Evolutionary conservation across 2,113 vertebrate genomes (phyloP).

Genomic region (Indicator indicator): DNA sequence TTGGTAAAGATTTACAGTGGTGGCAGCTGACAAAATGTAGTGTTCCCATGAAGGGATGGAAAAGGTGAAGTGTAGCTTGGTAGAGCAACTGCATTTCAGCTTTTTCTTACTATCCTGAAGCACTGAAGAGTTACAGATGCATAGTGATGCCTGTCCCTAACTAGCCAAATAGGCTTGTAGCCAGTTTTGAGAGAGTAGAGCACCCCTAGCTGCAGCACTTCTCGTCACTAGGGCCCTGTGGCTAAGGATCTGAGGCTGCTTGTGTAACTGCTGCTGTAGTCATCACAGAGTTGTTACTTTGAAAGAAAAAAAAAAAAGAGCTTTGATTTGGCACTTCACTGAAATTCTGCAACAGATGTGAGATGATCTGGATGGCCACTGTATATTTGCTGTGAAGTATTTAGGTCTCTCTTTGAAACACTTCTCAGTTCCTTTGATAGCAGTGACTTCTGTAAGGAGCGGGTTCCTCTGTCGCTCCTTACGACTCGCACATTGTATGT

Average conservation of each 20-base stretch:
- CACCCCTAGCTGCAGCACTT: slow-evolving; percentile 61
- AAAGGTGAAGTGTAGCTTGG: slow-evolving; percentile 76
- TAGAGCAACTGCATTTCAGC: slow-evolving; percentile 75
- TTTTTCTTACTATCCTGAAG: slow-evolving; percentile 66
- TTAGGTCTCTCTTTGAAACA: slow-evolving; percentile 77
- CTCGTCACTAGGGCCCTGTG: slow-evolving; percentile 68
- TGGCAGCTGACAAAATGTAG: slow-evolving; percentile 69
- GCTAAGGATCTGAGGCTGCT: slow-evolving; percentile 72
- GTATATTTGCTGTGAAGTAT: slow-evolving; percentile 82
- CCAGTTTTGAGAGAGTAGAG: slow-evolving; percentile 47
- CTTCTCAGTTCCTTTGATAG: slow-evolving; percentile 75
- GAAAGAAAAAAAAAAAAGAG: not conserved
- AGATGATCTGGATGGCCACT: slow-evolving; percentile 70
- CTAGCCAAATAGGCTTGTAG: slow-evolving; percentile 54
- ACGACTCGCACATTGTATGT: slow-evolving; percentile 77
- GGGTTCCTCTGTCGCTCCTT: slow-evolving; percentile 79
- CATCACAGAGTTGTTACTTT: slow-evolving; percentile 20
- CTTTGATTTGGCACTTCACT: slow-evolving; percentile 76
- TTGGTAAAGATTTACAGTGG: slow-evolving; percentile 25
- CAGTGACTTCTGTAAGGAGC: slow-evolving; percentile 81
- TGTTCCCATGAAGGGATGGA: slow-evolving; percentile 67
- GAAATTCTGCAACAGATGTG: slow-evolving; percentile 65
- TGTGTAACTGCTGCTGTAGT: slow-evolving; percentile 70
- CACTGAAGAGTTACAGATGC: slow-evolving; percentile 61
- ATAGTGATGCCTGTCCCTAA: slow-evolving; percentile 66